Base-by-base conservation (phyloP, 2,888 invertebrate genomes). In the Phaedon cochleariae region DNA sequence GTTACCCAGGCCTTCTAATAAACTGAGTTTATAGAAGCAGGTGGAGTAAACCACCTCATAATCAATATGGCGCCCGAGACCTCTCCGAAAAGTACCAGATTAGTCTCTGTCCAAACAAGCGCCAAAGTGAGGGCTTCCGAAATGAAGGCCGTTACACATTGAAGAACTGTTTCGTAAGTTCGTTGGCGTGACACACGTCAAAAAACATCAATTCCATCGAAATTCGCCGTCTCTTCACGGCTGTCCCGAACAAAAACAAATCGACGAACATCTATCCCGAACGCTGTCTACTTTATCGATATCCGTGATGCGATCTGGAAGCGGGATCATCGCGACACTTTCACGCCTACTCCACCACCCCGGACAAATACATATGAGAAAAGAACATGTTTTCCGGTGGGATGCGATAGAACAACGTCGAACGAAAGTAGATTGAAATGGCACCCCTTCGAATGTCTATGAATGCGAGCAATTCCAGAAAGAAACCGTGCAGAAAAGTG, bases 401-500 rank as follows among this genome's bases (percentile, higher is more conserved):
- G 48, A 48, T 21, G 49, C 61, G 54, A 65, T 51, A 53, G 48
- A 59, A 62, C 64, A 64, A 63, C 60, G 57, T 60, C 60, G 46
- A 57, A 51, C 31, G 51, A 59, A 55, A 68, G 62, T 66, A 63
- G 65, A 69, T 65, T 69, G 69, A 66, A 69, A 66, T 61, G 37
- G 58, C 62, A 31, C 41, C 55, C 59, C 59, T 51, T 62, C 55
- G 70, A 67, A 71, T 59, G 48, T 48, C 70, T 71, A 71, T 72
- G 73, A 73, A 74, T 73, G 70, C 68, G 71, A 71, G 73, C 73
- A 73, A 74, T 74, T 74, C 72, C 69, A 67, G 59, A 59, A 68
- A 64, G 68, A 73, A 73, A 72, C 73, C 73, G 70, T 71, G 72
- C 73, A 72, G 70, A 70, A 73, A 74, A 73, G 72, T 67, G 74